A percentile compares a stretch with the other conserved stretches of the same genome.
These are phyloP conservation scores for Ceratotherium simum DNA, from an alignment of 2,113 vertebrate genomes.

Conservation along the genomic window DNA sequence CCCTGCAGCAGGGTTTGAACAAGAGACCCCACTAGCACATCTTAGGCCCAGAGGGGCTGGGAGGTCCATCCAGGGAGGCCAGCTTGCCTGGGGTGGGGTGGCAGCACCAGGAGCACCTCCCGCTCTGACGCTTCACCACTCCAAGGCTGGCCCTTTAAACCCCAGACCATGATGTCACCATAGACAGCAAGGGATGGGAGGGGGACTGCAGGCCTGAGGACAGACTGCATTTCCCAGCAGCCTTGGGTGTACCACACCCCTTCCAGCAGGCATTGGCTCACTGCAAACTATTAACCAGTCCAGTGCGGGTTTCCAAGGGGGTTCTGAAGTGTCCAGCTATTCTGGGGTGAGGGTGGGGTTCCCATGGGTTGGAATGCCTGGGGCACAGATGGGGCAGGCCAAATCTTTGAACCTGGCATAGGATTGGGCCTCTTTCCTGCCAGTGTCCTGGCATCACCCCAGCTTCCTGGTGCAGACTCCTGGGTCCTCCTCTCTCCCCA, in stretches of 20 bases:
- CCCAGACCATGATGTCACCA: constrained; percentile 80
- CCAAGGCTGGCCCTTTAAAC: constrained; percentile 78
- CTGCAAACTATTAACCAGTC: constrained; percentile 65
- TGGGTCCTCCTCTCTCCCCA: not conserved
- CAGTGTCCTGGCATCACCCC: not conserved
- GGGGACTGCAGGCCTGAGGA: constrained; percentile 75
- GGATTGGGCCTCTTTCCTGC: not conserved
- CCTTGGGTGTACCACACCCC: constrained; percentile 57
- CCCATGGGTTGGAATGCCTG: not conserved
- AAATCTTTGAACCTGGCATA: not conserved
- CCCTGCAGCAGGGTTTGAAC: not conserved
- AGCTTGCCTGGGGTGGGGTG: not conserved
- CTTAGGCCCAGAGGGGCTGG: not conserved
- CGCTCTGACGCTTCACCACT: not conserved
- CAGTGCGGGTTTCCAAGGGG: not conserved
- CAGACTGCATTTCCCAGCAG: constrained; percentile 79
- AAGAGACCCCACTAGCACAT: not conserved
- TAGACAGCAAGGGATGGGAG: constrained; percentile 58
- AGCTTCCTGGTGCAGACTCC: not conserved
- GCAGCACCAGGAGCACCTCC: not conserved
- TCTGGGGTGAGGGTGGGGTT: not conserved
- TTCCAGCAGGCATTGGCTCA: constrained; percentile 51
- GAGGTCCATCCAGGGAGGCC: not conserved
- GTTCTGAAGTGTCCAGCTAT: not conserved
- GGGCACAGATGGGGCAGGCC: not conserved